Conservation (phyloP, 2,113 vertebrate genomes). For the Phalacrocorax aristotelis region DNA sequence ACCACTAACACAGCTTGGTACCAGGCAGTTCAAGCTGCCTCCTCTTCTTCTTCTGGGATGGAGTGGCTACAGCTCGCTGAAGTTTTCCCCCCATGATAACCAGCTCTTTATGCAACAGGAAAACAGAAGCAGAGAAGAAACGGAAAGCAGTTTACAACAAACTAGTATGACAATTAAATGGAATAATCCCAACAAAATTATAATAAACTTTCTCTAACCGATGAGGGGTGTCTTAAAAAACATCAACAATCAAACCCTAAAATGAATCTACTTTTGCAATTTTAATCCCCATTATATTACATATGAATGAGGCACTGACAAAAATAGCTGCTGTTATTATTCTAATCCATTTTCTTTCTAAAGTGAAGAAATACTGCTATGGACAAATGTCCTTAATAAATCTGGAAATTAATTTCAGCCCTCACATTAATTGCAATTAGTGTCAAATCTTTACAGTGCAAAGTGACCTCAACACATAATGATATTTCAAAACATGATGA, state of each 20-base stretch:
- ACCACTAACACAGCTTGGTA: not conserved
- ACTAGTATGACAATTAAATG: not conserved
- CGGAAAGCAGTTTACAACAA: not conserved
- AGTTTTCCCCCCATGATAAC: not conserved
- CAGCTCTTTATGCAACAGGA: not conserved
- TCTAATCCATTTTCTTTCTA: not conserved
- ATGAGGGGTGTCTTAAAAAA: not conserved
- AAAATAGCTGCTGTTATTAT: not conserved
- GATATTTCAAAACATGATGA: not conserved
- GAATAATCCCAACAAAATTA: not conserved
- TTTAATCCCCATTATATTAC: not conserved
- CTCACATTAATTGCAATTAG: constrained; percentile 8
- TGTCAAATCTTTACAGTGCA: not conserved
- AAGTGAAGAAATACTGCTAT: not conserved
- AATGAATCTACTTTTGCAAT: not conserved
- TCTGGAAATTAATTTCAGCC: not conserved
- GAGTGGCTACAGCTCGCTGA: not conserved
- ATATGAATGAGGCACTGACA: not conserved
- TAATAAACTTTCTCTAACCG: not conserved
- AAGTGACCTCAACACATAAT: constrained; percentile 19
- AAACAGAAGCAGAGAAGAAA: not conserved
- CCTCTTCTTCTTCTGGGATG: not conserved
- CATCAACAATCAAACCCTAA: not conserved
- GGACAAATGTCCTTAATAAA: not conserved
- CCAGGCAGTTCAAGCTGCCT: not conserved